phyloP scores from a whole-genome alignment of 2,113 vertebrate species.

The Dipodomys ordii region DNA sequence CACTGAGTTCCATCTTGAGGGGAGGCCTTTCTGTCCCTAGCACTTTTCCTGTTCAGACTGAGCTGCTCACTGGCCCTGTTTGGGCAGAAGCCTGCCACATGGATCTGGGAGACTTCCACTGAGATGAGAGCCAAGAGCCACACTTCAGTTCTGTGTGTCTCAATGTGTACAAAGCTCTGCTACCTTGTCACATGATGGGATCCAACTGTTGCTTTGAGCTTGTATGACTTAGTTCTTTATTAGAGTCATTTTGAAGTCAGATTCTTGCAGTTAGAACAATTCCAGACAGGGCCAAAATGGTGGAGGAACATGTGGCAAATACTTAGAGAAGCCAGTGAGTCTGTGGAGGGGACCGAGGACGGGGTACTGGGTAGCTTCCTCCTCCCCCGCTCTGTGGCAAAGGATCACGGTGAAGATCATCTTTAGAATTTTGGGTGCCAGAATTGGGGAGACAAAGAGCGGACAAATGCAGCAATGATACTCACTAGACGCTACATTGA shows the following conservation, averaged over 20 bases:
- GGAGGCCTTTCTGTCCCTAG: no score
- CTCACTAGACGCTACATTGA: no score
- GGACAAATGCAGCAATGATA: no score
- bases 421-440: not conserved
- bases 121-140: not conserved
- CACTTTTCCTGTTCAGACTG: not conserved
- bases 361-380: not conserved
- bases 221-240: not conserved
- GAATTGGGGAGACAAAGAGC: no score
- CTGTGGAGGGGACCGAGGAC: not conserved
- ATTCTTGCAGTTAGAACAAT: not conserved
- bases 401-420: not conserved
- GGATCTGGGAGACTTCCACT: not conserved
- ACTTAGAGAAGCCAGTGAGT: not conserved
- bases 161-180: not conserved
- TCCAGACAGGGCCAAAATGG: not conserved
- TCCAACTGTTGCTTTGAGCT: no score
- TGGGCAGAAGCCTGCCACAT: rapidly evolving
- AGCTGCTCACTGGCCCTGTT: not conserved
- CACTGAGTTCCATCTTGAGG: not conserved
- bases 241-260: not conserved
- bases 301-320: not conserved
- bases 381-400: not conserved
- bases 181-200: not conserved
- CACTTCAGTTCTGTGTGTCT: not conserved